phyloP scores from a whole-genome alignment of 2,888 invertebrate species.

The Volucella zonaria region DNA sequence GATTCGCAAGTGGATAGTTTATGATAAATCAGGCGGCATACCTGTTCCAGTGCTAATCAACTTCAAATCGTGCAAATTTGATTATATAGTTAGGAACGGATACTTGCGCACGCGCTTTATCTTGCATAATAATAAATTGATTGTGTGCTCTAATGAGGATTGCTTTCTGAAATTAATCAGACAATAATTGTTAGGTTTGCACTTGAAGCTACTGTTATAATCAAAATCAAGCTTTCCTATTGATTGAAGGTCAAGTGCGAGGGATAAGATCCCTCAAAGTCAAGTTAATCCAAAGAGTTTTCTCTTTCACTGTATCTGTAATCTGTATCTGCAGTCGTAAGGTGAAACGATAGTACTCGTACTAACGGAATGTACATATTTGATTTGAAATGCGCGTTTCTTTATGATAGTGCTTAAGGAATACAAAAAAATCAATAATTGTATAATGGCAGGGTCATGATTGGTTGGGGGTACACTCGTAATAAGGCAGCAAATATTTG shows the following conservation, averaged over 20 bases:
- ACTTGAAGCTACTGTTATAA: slow-evolving; percentile 21
- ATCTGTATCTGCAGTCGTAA: background rate
- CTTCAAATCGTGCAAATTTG: slow-evolving; percentile 19
- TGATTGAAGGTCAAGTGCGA: slow-evolving; percentile 32
- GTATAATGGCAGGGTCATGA: slow-evolving; percentile 38
- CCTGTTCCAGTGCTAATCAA: slow-evolving; percentile 11
- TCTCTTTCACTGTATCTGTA: background rate
- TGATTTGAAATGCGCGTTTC: slow-evolving; percentile 7
- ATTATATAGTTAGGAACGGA: background rate
- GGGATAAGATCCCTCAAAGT: slow-evolving; percentile 15
- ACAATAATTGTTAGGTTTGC: slow-evolving; percentile 42
- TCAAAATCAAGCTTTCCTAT: background rate
- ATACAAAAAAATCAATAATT: slow-evolving; percentile 13
- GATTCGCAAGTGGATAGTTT: too few species aligned
- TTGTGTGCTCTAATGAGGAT: slow-evolving; percentile 36
- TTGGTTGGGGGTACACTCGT: slow-evolving; percentile 2
- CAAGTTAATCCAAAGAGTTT: slow-evolving; percentile 20
- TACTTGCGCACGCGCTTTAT: background rate
- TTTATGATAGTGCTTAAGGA: background rate
- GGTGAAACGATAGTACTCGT: background rate
- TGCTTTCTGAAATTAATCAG: slow-evolving; percentile 46
- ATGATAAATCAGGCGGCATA: too few species aligned
- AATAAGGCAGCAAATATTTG: slow-evolving; percentile 30
- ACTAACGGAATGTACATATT: slow-evolving; percentile 20
- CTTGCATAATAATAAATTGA: slow-evolving; percentile 17